Conservation (phyloP, 2,797 vertebrate species). For the Eulemur albifrons region DNA sequence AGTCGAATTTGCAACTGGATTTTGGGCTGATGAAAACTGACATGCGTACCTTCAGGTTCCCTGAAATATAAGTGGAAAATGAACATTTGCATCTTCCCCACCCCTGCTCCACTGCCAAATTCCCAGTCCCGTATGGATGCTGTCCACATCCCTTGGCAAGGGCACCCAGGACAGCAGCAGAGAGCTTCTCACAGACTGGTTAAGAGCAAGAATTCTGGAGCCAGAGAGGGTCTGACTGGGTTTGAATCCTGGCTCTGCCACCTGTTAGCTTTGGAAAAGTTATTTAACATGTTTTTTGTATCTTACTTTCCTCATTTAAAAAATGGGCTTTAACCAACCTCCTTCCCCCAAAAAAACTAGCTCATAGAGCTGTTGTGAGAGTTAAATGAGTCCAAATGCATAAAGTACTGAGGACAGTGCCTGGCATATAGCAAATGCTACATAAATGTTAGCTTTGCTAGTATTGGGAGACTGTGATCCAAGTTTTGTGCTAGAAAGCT, state of each 20-base stretch:
- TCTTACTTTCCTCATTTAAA: not conserved
- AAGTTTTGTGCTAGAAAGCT: not conserved
- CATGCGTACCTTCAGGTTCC: not conserved
- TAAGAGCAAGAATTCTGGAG: not conserved
- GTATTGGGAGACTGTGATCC: not conserved
- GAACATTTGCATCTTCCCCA: not conserved
- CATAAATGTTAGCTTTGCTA: not conserved
- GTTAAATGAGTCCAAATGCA: not conserved
- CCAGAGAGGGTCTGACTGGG: not conserved
- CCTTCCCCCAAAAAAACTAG: not conserved
- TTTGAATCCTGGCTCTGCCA: not conserved
- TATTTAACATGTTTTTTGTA: not conserved
- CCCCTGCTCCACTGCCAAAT: not conserved
- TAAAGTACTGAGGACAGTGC: not conserved
- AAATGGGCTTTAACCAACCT: not conserved
- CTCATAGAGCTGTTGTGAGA: not conserved
- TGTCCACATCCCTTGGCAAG: not conserved
- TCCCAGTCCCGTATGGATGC: not conserved
- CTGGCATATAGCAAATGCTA: not conserved
- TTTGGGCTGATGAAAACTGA: slow-evolving; percentile 36
- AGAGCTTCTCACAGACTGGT: not conserved
- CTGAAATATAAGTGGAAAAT: not conserved
- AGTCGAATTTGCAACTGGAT: not conserved
- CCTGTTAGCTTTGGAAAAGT: not conserved
- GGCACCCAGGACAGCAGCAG: not conserved